Conservation (phyloP, 2,888 invertebrate species). For the Strigamia maritima region DNA sequence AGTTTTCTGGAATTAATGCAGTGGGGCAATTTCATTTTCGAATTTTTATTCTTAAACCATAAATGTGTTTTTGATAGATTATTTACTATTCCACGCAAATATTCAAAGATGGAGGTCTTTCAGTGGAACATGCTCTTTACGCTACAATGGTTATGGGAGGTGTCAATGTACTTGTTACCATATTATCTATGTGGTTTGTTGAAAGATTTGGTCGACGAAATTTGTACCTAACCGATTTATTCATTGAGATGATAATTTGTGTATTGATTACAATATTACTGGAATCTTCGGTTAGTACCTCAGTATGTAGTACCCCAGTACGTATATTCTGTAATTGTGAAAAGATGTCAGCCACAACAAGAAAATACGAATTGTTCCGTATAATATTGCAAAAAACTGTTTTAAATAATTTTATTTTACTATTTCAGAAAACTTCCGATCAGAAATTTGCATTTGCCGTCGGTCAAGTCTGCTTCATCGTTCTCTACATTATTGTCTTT, state of each 20-base stretch:
- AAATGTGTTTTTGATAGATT: constrained; percentile 54
- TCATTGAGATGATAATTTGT: constrained; percentile 59
- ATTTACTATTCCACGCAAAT: constrained; percentile 81
- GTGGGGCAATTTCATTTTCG: constrained; percentile 56
- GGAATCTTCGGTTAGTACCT: neutral
- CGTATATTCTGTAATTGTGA: too few species aligned
- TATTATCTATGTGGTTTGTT: constrained; percentile 73
- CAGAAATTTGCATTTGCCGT: neutral
- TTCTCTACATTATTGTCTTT: constrained; percentile 82
- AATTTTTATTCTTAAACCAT: neutral
- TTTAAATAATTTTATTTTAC: too few species aligned
- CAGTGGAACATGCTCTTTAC: constrained; percentile 62
- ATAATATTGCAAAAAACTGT: too few species aligned
- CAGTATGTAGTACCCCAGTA: too few species aligned
- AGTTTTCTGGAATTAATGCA: constrained; percentile 85
- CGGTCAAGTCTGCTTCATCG: constrained; percentile 54
- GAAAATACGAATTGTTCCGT: too few species aligned
- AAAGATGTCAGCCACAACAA: too few species aligned
- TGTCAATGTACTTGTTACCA: constrained; percentile 82
- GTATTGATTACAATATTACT: neutral
- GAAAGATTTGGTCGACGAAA: constrained; percentile 80
- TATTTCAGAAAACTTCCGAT: neutral
- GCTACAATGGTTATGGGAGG: constrained; percentile 81
- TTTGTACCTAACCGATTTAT: constrained; percentile 71
- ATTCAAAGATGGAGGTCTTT: constrained; percentile 67